Conservation (phyloP, 1,140 invertebrate species). For the Conus ventricosus region DNA sequence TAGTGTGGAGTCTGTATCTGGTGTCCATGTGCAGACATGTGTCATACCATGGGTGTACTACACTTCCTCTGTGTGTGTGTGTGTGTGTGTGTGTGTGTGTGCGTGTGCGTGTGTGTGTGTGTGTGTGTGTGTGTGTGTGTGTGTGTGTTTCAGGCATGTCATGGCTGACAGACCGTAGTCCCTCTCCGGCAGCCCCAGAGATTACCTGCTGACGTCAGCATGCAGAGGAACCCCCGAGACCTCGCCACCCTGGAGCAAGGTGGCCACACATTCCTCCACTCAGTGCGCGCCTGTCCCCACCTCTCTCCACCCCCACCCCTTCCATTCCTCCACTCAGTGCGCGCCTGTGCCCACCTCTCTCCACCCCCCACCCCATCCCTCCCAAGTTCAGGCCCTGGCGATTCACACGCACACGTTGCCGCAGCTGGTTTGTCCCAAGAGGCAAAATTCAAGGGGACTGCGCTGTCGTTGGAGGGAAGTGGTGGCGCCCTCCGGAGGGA, state of each 20-base stretch:
- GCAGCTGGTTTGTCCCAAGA: too few relatives aligned
- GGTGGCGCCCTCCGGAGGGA: too few relatives aligned
- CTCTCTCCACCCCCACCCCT: background rate
- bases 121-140: background rate
- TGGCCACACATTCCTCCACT: background rate
- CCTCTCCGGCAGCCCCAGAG: background rate
- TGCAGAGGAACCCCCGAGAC: background rate
- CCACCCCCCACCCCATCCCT: too few relatives aligned
- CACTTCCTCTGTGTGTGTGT: background rate
- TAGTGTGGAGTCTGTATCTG: background rate
- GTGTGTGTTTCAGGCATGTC: conserved; percentile 1
- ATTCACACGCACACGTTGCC: too few relatives aligned
- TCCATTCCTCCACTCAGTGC: background rate
- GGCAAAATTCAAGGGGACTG: too few relatives aligned
- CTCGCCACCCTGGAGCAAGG: background rate
- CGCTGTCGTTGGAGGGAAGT: too few relatives aligned
- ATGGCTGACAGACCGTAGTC: background rate
- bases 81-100: conserved; percentile 9
- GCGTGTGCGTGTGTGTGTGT: background rate
- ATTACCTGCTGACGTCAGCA: background rate
- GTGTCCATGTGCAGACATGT: background rate
- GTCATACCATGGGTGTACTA: too few relatives aligned
- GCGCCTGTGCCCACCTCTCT: background rate
- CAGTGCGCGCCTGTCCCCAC: background rate
- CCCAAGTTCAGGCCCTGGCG: too few relatives aligned